Evolutionary conservation across 2,113 vertebrate species (phyloP).

Genomic region (Condylura cristata): DNA sequence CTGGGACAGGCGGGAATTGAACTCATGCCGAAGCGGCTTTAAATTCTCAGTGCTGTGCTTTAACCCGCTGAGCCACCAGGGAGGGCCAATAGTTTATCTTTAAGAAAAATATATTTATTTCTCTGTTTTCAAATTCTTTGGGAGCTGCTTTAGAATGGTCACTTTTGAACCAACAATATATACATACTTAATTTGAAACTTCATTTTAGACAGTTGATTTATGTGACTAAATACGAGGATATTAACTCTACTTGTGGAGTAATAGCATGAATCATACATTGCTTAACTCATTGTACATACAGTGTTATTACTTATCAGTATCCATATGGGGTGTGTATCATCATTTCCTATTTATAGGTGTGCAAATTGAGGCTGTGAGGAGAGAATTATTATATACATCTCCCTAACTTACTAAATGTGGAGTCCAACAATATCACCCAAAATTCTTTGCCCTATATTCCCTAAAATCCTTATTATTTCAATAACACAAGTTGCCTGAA

Average conservation of each 20-base stretch:
- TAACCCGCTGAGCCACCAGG: too few species aligned
- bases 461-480: not conserved
- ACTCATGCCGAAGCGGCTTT: too few species aligned
- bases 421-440: not conserved
- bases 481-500: not conserved
- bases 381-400: not conserved
- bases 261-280: not conserved
- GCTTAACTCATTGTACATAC: not conserved
- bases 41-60: too few species aligned
- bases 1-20: too few species aligned
- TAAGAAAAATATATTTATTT: not conserved
- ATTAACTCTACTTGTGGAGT: not conserved
- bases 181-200: constrained; percentile 1
- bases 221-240: not conserved
- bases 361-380: not conserved
- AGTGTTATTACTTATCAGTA: not conserved
- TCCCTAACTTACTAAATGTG: not conserved
- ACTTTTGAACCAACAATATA: not conserved
- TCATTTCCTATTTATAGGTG: not conserved
- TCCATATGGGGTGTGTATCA: not conserved
- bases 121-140: constrained; percentile 33
- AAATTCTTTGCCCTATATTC: not conserved
- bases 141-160: not conserved
- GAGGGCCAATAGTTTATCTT: not conserved
- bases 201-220: not conserved